Conservation (phyloP, 1,140 invertebrate genomes). For the Drosophila sp. region DNA sequence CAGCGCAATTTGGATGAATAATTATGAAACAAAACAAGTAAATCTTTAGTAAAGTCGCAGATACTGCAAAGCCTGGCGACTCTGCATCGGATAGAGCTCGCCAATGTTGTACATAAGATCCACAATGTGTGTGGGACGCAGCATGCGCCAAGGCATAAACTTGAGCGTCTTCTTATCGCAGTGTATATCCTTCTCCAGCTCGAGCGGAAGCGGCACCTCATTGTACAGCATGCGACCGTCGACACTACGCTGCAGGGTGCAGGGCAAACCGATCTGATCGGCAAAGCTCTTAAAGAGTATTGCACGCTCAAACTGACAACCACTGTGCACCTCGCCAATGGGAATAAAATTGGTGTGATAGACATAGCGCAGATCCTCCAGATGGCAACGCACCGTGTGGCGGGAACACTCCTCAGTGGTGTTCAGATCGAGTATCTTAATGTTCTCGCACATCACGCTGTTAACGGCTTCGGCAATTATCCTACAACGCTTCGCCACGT, state of each 20-base stretch:
- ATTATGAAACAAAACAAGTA: background rate
- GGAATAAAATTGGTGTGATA: slow-evolving; percentile 86
- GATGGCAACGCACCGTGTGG: slow-evolving; percentile 83
- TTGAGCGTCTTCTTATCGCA: slow-evolving; percentile 75
- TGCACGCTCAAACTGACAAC: slow-evolving; percentile 87
- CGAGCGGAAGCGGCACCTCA: slow-evolving; percentile 87
- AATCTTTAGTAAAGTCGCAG: slow-evolving; percentile 63
- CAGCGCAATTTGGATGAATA: slow-evolving; percentile 45
- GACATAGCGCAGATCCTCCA: slow-evolving; percentile 75
- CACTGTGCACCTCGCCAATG: slow-evolving; percentile 86
- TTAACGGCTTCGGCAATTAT: slow-evolving; percentile 70
- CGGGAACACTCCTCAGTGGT: slow-evolving; percentile 82
- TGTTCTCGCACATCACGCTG: slow-evolving; percentile 49
- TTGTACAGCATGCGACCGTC: slow-evolving; percentile 87
- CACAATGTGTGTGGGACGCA: slow-evolving; percentile 87
- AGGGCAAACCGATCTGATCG: slow-evolving; percentile 87
- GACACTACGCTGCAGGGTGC: slow-evolving; percentile 85
- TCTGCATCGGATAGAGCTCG: slow-evolving; percentile 85
- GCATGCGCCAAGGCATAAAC: slow-evolving; percentile 86
- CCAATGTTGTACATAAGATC: slow-evolving; percentile 87
- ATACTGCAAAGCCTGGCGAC: slow-evolving; percentile 81
- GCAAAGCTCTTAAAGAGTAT: slow-evolving; percentile 89
- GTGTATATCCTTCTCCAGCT: slow-evolving; percentile 69
- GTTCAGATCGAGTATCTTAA: slow-evolving; percentile 68
- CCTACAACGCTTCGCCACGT: slow-evolving; percentile 66